phyloP scores from a whole-genome alignment of 92 coral and sea anemone species.

The Nematostella vectensis region DNA sequence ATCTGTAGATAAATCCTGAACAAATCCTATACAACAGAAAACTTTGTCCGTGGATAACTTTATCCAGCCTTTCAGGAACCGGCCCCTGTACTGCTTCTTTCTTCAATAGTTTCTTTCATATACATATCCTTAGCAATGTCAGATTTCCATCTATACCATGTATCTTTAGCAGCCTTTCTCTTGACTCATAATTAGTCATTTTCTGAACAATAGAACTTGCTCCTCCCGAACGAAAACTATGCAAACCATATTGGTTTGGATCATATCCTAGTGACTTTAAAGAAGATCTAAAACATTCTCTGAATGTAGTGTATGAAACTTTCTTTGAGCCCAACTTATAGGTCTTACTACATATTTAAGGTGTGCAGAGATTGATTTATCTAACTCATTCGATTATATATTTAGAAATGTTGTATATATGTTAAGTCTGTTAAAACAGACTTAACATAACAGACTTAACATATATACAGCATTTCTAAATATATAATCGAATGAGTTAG shows the following conservation, averaged over 20 bases:
- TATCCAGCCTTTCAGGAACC: too few relatives aligned
- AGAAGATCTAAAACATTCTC: slow-evolving; percentile 16
- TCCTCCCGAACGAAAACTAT: slow-evolving; percentile 32
- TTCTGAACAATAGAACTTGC: slow-evolving; percentile 22
- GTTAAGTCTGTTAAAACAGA: slow-evolving; percentile 5
- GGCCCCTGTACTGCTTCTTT: too few relatives aligned
- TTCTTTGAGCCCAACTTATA: slow-evolving; percentile 16
- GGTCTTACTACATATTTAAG: too few relatives aligned
- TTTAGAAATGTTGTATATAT: slow-evolving; percentile 23
- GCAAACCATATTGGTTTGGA: slow-evolving; percentile 17
- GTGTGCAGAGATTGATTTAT: neutral
- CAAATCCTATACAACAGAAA: too few relatives aligned
- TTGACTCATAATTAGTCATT: slow-evolving; percentile 9
- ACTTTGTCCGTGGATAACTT: too few relatives aligned
- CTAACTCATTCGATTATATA: slow-evolving; percentile 1
- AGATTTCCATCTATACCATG: slow-evolving; percentile 37
- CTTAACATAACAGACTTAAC: too few relatives aligned
- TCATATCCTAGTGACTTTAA: slow-evolving; percentile 18
- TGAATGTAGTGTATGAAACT: slow-evolving; percentile 11
- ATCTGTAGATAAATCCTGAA: too few relatives aligned
- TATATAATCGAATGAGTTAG: too few relatives aligned
- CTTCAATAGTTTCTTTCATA: too few relatives aligned
- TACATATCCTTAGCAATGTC: slow-evolving; percentile 33
- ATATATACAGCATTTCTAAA: too few relatives aligned
- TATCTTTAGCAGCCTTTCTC: slow-evolving; percentile 22